Evolutionary conservation across 1,140 invertebrate species (phyloP), one percentile per base, ranked within the genome.

Genomic region (Apolygus lucorum): DNA sequence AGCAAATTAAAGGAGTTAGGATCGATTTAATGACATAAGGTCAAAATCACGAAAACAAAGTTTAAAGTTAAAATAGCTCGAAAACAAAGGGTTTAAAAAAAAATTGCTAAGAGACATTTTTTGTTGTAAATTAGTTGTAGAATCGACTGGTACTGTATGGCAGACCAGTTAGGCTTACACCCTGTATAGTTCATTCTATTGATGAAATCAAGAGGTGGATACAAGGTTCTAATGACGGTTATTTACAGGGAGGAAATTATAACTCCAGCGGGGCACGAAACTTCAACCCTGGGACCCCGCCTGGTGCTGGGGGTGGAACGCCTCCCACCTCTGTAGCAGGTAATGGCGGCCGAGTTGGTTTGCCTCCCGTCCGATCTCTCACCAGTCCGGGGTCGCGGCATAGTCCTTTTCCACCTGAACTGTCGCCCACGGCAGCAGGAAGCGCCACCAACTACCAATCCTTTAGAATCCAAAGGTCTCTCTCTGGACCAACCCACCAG

Each of bases 341-440:
- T 2, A 28, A 25, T 28, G 27, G 62, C 4, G 69, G 24, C 14
- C 13, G 27, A 21, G 24, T 63, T 2, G 68, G 71, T 63, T 72
- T 77, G 52, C 73, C 75, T 17, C 52, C 73, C 25, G 73, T 76
- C 11, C 52, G 76, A 28, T 74, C 76, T 13, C 67, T 76, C 25
- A 70, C 76, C 1, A 73, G 71, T 67, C 76, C 76, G 29, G 71
- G 73, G 17, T 80, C 83, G 8, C 77, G 73, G 54, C 84, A 86
- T 73, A 84, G 84, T n/a, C 83, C 84, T 11, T 86, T 85, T 74
- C 81, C 82, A 26, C 79, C 81, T 22, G 73, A 72, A 67, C 79
- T 80, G 4, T 79, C 81, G 27, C 82, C 78, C 27, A 80, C 78
- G 24, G 80, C 79, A 42, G 77, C 77, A 78, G 76, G 76, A 77